These are phyloP conservation scores for Thelaira solivaga DNA, from an alignment of 2,888 invertebrate species.

Conservation along the genomic window DNA sequence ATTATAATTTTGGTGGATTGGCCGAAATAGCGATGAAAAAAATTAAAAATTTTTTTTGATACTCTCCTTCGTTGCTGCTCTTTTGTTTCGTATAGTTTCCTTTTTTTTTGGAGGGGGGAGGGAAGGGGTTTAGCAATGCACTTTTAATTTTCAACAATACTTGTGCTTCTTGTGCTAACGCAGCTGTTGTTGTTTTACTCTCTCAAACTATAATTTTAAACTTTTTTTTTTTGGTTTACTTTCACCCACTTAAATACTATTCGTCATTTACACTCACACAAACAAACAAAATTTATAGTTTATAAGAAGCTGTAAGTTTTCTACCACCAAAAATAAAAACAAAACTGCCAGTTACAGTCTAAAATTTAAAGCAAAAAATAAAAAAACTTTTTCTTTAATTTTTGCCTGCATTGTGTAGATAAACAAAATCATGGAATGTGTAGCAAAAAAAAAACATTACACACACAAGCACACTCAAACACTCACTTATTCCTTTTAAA, in stretches of 20 bases:
- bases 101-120: constrained; percentile 14
- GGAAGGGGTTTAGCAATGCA: constrained; percentile 32
- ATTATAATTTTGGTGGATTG: constrained; percentile 14
- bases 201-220: constrained; percentile 26
- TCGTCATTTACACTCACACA: neutral
- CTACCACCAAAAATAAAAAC: too few relatives aligned
- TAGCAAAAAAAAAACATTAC: neutral
- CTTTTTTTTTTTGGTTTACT: constrained; percentile 3
- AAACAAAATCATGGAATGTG: constrained; percentile 31
- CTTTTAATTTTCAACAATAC: constrained; percentile 23
- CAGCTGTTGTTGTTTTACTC: neutral
- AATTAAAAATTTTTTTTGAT: neutral
- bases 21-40: too few relatives aligned
- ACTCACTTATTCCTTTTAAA: neutral
- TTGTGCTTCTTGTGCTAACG: neutral
- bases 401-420: constrained; percentile 55
- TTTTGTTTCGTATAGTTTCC: constrained; percentile 3
- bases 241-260: neutral
- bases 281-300: neutral
- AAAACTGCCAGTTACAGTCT: constrained; percentile 7
- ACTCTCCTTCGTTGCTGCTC: neutral
- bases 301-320: neutral
- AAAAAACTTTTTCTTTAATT: constrained; percentile 22
- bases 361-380: neutral
- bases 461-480: constrained; percentile 10